Percentiles rank a stretch among this genome's conserved stretches.
Evolutionary conservation across 2,888 invertebrate genomes (phyloP).

Genomic region (Drosophila flavopinicola): DNA sequence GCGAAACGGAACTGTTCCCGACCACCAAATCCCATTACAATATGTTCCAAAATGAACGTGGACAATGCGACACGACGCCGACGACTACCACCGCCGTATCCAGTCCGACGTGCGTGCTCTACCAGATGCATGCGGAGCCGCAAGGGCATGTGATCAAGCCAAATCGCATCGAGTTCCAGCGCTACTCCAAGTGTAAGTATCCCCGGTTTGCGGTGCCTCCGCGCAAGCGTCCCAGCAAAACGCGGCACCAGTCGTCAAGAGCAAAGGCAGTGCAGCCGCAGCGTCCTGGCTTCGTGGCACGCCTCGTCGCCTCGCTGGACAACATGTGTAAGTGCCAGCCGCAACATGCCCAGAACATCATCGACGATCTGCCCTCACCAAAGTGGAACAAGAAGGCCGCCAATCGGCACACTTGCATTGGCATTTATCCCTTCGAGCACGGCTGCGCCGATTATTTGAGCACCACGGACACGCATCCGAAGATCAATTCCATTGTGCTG

Average conservation of each 20-base stretch:
- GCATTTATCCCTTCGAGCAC: constrained; percentile 89
- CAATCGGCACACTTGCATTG: constrained; percentile 83
- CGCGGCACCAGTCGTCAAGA: constrained; percentile 13
- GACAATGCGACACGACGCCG: constrained; percentile 34
- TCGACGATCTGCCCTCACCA: constrained; percentile 74
- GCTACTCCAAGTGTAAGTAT: constrained; percentile 58
- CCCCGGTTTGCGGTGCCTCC: constrained; percentile 30
- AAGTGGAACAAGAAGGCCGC: constrained; percentile 62
- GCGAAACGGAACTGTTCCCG: constrained; percentile 74
- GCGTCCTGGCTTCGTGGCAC: constrained; percentile 49
- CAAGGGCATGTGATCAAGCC: constrained; percentile 59
- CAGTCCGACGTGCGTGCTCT: constrained; percentile 66
- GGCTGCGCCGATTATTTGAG: constrained; percentile 87
- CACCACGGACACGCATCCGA: constrained; percentile 88
- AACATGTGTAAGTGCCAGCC: constrained; percentile 71
- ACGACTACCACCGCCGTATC: constrained; percentile 27
- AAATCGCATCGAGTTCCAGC: constrained; percentile 81
- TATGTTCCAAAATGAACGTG: constrained; percentile 61
- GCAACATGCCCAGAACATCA: constrained; percentile 39
- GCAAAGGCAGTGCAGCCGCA: constrained; percentile 6
- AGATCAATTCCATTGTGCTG: constrained; percentile 86
- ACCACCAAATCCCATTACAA: constrained; percentile 62
- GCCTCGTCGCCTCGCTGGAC: constrained; percentile 66
- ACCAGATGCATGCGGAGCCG: constrained; percentile 77
- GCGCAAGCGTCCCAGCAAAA: constrained; percentile 29